Percentiles rank a stretch among this genome's conserved stretches.
These are phyloP conservation scores for Orchesella cincta DNA, from an alignment of 1,140 invertebrate species.

Conservation along the genomic window DNA sequence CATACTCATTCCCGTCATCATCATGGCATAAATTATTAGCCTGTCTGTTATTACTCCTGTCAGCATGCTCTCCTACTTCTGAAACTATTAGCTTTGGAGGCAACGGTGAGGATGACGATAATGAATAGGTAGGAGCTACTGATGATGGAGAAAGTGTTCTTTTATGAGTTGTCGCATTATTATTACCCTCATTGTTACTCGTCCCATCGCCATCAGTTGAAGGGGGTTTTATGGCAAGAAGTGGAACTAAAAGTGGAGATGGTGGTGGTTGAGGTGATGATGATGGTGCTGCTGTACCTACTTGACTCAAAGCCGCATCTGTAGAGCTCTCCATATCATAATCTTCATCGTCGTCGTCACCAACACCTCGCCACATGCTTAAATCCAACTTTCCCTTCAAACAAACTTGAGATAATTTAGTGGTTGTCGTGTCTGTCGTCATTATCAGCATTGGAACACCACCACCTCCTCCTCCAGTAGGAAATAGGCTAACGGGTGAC, in stretches of 20 bases:
- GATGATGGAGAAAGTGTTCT: not conserved
- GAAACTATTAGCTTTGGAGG: not conserved
- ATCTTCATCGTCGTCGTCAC: constrained; percentile 6
- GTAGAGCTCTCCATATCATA: too few species aligned
- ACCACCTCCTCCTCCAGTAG: too few species aligned
- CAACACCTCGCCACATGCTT: not conserved
- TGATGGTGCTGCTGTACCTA: not conserved
- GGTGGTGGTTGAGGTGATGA: not conserved
- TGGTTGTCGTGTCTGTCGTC: too few species aligned
- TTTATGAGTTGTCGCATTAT: not conserved
- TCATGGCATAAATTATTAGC: not conserved
- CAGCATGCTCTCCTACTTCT: not conserved
- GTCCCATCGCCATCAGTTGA: not conserved
- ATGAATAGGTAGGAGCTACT: not conserved
- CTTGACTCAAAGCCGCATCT: too few species aligned
- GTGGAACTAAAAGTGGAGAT: not conserved
- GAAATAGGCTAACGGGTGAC: too few species aligned
- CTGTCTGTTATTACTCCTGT: not conserved
- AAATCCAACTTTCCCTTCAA: constrained; percentile 21
- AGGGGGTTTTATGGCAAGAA: not conserved
- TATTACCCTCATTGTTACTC: not conserved
- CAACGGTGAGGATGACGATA: not conserved
- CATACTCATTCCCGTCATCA: not conserved
- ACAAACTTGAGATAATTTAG: too few species aligned
- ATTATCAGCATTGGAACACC: too few species aligned